A percentile compares a stretch with the other conserved stretches of the same genome.
Conservation (phyloP, 2,888 invertebrate species). For the Galerucella calmariensis region DNA sequence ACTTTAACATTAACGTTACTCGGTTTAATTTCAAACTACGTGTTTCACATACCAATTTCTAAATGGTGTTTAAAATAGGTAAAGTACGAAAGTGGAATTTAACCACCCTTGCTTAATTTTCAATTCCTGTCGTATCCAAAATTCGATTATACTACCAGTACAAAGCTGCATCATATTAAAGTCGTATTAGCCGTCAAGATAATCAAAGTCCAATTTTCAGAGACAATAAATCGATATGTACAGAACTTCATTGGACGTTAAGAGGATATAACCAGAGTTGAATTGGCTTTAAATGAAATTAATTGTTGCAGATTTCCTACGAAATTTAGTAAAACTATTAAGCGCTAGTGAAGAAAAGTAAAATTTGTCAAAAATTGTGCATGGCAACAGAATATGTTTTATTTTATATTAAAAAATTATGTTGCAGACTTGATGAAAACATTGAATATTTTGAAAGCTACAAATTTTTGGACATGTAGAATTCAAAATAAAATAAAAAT, state of each 20-base stretch:
- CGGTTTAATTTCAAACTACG: too few relatives aligned
- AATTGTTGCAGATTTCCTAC: too few relatives aligned
- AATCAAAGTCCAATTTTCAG: constrained; percentile 33
- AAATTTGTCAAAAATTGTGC: too few relatives aligned
- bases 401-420: too few relatives aligned
- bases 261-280: not conserved
- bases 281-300: not conserved
- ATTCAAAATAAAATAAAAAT: too few relatives aligned
- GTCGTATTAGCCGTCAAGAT: constrained; percentile 28
- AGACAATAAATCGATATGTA: constrained; percentile 30
- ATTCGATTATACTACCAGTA: constrained; percentile 6
- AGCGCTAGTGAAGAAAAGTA: too few relatives aligned
- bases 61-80: not conserved
- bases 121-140: not conserved
- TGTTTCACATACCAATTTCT: not conserved
- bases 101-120: not conserved
- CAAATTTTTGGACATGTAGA: too few relatives aligned
- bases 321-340: too few relatives aligned
- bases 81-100: not conserved
- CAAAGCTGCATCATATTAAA: constrained; percentile 20
- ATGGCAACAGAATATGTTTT: too few relatives aligned
- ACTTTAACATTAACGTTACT: too few relatives aligned
- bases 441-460: too few relatives aligned
- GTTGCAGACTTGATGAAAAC: too few relatives aligned
- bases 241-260: constrained; percentile 16